phyloP scores from a whole-genome alignment of 2,797 vertebrate genomes.

The Pterois miles region DNA sequence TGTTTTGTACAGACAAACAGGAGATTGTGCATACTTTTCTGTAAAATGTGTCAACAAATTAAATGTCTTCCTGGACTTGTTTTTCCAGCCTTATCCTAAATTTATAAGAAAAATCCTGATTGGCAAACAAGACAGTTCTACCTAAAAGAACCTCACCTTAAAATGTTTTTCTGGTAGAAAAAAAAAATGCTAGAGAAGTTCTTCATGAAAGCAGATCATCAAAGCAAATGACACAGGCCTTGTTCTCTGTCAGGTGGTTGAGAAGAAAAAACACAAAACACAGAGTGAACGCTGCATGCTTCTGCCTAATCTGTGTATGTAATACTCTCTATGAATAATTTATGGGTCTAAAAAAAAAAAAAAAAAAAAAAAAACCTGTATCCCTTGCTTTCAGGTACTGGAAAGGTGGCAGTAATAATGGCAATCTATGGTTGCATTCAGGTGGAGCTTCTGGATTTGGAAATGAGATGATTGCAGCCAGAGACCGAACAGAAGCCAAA shows the following conservation, averaged over 20 bases:
- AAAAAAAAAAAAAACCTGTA: conserved; percentile 26
- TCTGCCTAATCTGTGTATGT: conserved; percentile 58
- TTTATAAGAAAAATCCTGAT: neutral
- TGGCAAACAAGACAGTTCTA: neutral
- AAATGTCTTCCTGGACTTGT: conserved; percentile 8
- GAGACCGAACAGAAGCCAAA: neutral
- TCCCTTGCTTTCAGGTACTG: conserved; percentile 27
- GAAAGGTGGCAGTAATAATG: conserved; percentile 33
- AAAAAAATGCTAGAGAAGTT: conserved; percentile 14
- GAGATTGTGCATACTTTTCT: conserved; percentile 3
- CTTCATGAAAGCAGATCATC: conserved; percentile 34
- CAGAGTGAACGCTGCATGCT: conserved; percentile 36
- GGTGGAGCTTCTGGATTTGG: conserved; percentile 11
- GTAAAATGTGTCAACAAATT: conserved; percentile 6
- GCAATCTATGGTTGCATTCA: conserved; percentile 21
- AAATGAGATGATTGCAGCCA: neutral
- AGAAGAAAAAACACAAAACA: conserved; percentile 44
- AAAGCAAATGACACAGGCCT: conserved; percentile 39
- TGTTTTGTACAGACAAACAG: conserved; percentile 19
- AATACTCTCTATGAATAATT: conserved; percentile 65
- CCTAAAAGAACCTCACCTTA: neutral
- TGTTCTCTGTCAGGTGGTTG: conserved; percentile 50
- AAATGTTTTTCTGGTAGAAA: neutral
- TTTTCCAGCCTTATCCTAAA: conserved; percentile 8
- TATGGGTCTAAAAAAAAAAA: conserved; percentile 35